Evolutionary conservation across 2,797 vertebrate species (phyloP), one percentile per base, ranked within the genome.

Genomic region (Enoplosus armatus): DNA sequence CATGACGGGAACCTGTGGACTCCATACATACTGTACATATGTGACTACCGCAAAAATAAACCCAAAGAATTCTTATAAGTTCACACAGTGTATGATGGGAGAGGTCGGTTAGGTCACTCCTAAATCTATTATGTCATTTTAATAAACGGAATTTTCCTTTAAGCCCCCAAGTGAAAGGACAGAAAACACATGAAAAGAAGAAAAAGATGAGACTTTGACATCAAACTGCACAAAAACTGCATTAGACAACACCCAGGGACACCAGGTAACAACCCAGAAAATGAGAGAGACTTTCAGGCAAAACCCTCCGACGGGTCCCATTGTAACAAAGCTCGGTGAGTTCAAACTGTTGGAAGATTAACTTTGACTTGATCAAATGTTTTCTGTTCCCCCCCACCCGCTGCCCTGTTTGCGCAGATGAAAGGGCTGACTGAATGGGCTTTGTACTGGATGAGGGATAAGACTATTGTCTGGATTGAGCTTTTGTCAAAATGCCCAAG

Each of bases 301-400:
- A 43, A 56, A 64, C 50, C 20, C 51, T 80, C 6, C 5, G 14
- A 60, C 33, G 11, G 66, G 55, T 80, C 62, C 74, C 72, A 24
- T 26, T 64, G 54, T 65, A 63, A 71, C 80, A 72, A 55, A 75
- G 74, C 73, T 82, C 26, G 0, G 41, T 3, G 66, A 86, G 84
- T 90, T 86, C 56, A 89, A 83, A 83, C 80, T 77, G 75, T 73
- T 78, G 63, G 66, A 86, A 85, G 87, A 90, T 89, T 91, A 91
- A 87, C 82, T 89, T 80, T 82, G 88, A 86, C 75, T 85, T 80
- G 80, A 85, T 89, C 85, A 85, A 86, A 85, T 88, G 87, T 89
- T 88, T 80, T 86, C 61, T 77, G 85, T 64, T 24, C 72, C 70
- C 72, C 45, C 47, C 72, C n/a, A n/a, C n/a, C n/a, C n/a, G n/a